Evolutionary conservation across 1,140 invertebrate genomes (phyloP), one percentile per base, ranked within the genome.

Genomic region (Euglossa dilemma): DNA sequence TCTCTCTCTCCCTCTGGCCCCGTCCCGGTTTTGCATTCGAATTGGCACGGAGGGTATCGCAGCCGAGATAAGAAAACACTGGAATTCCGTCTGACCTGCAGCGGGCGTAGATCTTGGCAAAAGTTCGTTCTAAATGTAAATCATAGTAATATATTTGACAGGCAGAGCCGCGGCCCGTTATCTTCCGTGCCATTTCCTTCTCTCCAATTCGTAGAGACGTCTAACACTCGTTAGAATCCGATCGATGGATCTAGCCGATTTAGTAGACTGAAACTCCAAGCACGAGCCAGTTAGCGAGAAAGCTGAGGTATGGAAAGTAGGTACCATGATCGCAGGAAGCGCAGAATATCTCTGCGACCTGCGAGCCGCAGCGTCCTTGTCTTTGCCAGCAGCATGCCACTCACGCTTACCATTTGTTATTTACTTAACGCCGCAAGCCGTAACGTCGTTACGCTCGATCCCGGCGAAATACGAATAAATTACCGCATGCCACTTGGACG

Each of bases 251-350:
- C 23, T 57, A 23, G 57, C 64, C 79, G 57, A 36, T 47, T n/a
- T n/a, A 16, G 5, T 77, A 84, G 28, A 28, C 25, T 76, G 74
- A 52, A 77, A 67, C 25, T 76, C 71, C 56, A 54, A 83, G 70
- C 80, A 72, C 87, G 83, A 87, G 80, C 67, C 66, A 20, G 63
- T 52, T 73, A 85, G 20, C 64, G 80, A 59, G 36, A 25, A 64
- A 89, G 14, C 80, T 88, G 86, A 79, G 92, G 92, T 93, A 36
- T 36, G 36, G 36, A 93, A 93, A 88, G 92, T 93, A 93, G 78
- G 89, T 69, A 89, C n/a, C 45, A 81, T 66, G 63, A n/a, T 89
- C 52, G 75, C 84, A 78, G 50, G 61, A 80, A n/a, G 50, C 23
- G 50, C 52, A 67, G 28, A 66, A 67, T 82, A 82, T 59, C 57